Evolutionary conservation across 2,888 invertebrate genomes (phyloP), one percentile per base, ranked within the genome.

Genomic region (Tortrix viridana): DNA sequence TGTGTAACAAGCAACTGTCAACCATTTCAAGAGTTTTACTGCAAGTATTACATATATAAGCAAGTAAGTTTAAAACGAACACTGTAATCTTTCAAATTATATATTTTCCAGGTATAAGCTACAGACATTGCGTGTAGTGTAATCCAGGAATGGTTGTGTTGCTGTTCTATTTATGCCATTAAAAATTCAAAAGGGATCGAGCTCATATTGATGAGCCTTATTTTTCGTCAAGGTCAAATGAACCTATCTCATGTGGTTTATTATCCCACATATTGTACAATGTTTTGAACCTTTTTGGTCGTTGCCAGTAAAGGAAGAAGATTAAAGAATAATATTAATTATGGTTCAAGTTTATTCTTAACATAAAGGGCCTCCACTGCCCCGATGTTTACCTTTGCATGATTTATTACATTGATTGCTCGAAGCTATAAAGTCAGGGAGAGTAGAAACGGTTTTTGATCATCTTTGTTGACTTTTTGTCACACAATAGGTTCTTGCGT

Each of bases 311-410:
- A 46, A 44, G 22, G 22, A 50, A 37, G 37, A 6, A 37, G 52
- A 52, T 59, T 50, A 32, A 59, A 59, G 59, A 52, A 59, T 52
- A 50, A 59, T 44, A 59, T 59, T 59, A 44, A 52, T 59, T 52
- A 46, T 52, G 59, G 59, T 44, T 46, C 19, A 44, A 16, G 58
- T 52, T n/a, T n/a, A n/a, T n/a, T 46, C 59, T 44, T 37, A 59
- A 52, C 50, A 52, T 20, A 32, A 44, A 59, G 44, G 37, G 50
- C 50, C 44, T 12, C 32, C 52, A n/a, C 37, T 14, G 9, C 26
- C 49, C 23, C 44, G 23, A 9, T 59, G 59, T 44, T 50, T 59
- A 20, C 44, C 32, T 50, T 50, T 16, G 44, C 57, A 37, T 26
- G 32, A 26, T 50, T 43, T 59, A 43, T 50, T 19, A 41, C 23